Conservation (phyloP, 2,888 invertebrate species). For the Brassicogethes aeneus region DNA sequence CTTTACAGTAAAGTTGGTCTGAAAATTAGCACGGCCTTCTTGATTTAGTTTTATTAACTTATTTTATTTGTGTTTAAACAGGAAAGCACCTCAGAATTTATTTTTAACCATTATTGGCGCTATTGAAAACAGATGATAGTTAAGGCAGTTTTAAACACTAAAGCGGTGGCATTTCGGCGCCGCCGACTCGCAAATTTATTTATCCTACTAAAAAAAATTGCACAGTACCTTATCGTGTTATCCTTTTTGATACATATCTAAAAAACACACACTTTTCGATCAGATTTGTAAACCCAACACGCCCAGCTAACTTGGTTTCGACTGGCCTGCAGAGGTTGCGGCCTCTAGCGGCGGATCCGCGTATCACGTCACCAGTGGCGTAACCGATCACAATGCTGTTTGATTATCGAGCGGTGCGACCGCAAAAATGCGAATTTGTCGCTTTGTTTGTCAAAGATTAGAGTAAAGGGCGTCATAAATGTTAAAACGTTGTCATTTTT, state of each 20-base stretch:
- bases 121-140: conserved; percentile 31
- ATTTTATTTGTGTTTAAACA: no score
- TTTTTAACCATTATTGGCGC: conserved; percentile 20
- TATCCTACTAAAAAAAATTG: conserved; percentile 12
- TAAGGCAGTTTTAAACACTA: conserved; percentile 7
- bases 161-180: not conserved
- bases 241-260: conserved; percentile 32
- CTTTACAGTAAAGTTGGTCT: not conserved
- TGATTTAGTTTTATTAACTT: no score
- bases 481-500: no score
- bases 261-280: conserved; percentile 34
- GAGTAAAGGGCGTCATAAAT: no score
- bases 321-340: conserved; percentile 27
- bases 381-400: conserved; percentile 3
- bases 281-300: conserved; percentile 33
- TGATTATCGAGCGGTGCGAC: not conserved
- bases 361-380: conserved; percentile 18
- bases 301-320: conserved; percentile 36
- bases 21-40: no score
- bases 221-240: conserved; percentile 28
- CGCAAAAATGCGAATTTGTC: no score
- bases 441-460: no score
- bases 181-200: no score
- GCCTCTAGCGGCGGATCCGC: conserved; percentile 19
- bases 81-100: no score